These are phyloP conservation scores for Stenotaenia linearis DNA, from an alignment of 2,888 invertebrate genomes.

Conservation along the genomic window DNA sequence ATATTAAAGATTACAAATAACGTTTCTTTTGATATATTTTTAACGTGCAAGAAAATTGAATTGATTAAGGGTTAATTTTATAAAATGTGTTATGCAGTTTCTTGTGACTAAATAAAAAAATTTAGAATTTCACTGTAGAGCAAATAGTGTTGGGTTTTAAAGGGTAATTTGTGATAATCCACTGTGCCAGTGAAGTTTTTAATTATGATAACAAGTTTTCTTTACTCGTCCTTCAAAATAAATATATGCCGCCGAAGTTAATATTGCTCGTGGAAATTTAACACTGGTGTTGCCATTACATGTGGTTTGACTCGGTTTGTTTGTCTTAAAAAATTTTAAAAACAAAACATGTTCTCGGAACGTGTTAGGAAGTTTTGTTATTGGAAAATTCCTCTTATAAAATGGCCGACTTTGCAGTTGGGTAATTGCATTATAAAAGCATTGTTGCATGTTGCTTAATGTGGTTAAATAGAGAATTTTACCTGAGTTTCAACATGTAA, in stretches of 20 bases:
- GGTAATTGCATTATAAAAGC: background rate
- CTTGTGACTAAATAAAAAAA: background rate
- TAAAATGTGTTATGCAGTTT: background rate
- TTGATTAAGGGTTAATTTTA: background rate
- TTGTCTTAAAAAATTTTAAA: no score
- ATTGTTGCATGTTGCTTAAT: background rate
- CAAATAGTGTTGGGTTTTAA: no score
- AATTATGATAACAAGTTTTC: background rate
- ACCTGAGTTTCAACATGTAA: background rate
- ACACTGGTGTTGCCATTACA: no score
- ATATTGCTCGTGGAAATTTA: no score
- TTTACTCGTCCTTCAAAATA: background rate
- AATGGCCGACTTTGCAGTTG: no score
- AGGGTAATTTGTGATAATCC: background rate
- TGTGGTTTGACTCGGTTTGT: no score
- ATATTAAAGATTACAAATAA: background rate
- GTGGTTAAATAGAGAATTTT: background rate
- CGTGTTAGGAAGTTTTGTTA: no score
- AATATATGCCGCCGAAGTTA: background rate
- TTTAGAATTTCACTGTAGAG: no score
- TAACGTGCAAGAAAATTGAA: background rate
- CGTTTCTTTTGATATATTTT: background rate
- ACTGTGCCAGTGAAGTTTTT: background rate
- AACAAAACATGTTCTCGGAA: no score
- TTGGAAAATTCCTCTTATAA: background rate